phyloP scores from a whole-genome alignment of 2,797 vertebrate species.

The Phataginus tetradactyla region DNA sequence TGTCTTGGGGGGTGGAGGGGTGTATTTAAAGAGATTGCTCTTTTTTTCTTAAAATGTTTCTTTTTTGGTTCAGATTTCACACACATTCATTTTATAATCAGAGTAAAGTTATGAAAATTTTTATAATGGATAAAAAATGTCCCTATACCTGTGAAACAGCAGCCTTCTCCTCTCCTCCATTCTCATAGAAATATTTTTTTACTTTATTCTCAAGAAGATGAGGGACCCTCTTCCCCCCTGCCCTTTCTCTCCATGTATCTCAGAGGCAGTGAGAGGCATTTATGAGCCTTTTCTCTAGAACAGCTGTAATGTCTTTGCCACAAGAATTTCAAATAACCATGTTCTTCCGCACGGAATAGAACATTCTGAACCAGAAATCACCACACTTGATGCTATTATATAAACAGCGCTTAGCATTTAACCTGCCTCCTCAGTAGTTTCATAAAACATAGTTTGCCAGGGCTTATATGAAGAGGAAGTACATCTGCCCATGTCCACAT shows the following conservation, averaged over 20 bases:
- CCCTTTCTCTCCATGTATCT: not conserved
- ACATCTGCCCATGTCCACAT: rapidly evolving
- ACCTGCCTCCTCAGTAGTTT: not conserved
- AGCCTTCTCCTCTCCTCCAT: not conserved
- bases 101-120: slow-evolving; percentile 14
- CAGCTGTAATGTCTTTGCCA: not conserved
- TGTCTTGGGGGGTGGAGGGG: not conserved
- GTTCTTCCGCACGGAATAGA: not conserved
- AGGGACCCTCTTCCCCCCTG: not conserved
- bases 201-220: not conserved
- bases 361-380: not conserved
- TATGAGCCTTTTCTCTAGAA: not conserved
- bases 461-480: not conserved
- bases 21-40: not conserved
- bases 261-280: not conserved
- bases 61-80: not conserved
- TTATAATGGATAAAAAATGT: not conserved
- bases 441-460: not conserved
- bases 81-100: not conserved
- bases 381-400: not conserved
- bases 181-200: not conserved
- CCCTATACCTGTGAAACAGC: not conserved
- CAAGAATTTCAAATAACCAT: not conserved
- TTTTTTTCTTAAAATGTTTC: not conserved
- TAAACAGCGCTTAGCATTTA: not conserved